Evolutionary conservation across 1,140 invertebrate genomes (phyloP), one percentile per base, ranked within the genome.

Genomic region (Sinella curviseta): DNA sequence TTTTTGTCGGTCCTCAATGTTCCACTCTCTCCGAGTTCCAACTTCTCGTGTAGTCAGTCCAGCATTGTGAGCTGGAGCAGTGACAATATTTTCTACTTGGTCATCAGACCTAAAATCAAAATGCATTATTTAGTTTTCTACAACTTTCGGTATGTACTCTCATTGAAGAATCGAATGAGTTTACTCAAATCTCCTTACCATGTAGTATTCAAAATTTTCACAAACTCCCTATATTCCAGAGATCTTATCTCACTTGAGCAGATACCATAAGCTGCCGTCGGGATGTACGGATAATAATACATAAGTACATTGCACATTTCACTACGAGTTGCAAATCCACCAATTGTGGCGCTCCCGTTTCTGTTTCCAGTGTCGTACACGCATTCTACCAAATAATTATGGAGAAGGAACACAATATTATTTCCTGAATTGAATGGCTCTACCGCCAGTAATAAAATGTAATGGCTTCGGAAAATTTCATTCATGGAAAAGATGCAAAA

Each of bases 241-340:
- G 65, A 30, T 14, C 65, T 2, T 12, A 70, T 70, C n/a, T 30
- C 26, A 33, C 65, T 33, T 70, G 26, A 31, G 24, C 65, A 70
- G 4, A 33, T n/a, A n/a, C n/a, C n/a, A n/a, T 70, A 4, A 4
- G 1, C 4, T 76, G 31, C 0, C 20, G 16, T 28, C 3, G 20
- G n/a, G 26, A 57, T 65, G 70, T 36, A 73, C 1, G 73, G 55
- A 54, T 81, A 81, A 35, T 81, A 81, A 55, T 60, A 78, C 0
- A 81, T 34, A 31, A 76, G 75, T 17, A 35, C 35, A 36, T n/a
- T n/a, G n/a, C n/a, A n/a, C n/a, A n/a, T n/a, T n/a, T n/a, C n/a
- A n/a, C n/a, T n/a, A n/a, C n/a, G n/a, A n/a, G n/a, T n/a, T n/a
- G 39, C 8, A 20, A 48, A 48, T 48, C 39, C 39, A 8, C 20